Evolutionary conservation across 30 jellyfish, hydroid and myxozoan species (phyloP).

Genomic region (Phacellophora camtschatica): DNA sequence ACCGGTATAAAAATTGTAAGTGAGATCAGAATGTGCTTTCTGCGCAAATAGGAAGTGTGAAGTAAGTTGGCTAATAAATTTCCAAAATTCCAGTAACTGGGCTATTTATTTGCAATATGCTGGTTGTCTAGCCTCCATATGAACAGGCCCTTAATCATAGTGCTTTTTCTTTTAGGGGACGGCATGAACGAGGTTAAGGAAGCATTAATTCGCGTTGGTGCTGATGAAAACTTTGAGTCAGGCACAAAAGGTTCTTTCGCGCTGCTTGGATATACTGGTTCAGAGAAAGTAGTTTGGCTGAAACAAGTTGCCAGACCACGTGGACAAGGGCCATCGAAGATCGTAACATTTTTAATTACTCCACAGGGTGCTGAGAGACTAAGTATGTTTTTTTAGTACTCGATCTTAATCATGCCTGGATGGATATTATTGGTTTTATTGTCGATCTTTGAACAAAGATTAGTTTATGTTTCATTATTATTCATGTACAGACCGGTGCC

Average conservation of each 20-base stretch:
- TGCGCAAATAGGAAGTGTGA: too few relatives aligned
- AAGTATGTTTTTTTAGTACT: too few relatives aligned
- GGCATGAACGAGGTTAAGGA: constrained; percentile 75
- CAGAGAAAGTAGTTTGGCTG: constrained; percentile 80
- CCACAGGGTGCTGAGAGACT: constrained; percentile 91
- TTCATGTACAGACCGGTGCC: too few relatives aligned
- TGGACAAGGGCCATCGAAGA: constrained; percentile 90
- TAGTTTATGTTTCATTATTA: too few relatives aligned
- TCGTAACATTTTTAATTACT: constrained; percentile 72
- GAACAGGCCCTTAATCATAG: background rate
- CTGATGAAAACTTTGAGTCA: constrained; percentile 62
- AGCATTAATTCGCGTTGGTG: constrained; percentile 82
- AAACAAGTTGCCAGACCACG: constrained; percentile 77
- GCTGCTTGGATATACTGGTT: constrained; percentile 89
- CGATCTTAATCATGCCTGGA: too few relatives aligned
- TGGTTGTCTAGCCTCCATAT: background rate
- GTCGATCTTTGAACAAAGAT: too few relatives aligned
- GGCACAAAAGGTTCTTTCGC: constrained; percentile 86
- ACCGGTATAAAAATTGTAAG: too few relatives aligned
- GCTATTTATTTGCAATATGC: too few relatives aligned
- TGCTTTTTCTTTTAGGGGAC: constrained; percentile 60
- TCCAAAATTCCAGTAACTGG: too few relatives aligned
- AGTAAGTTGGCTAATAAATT: too few relatives aligned
- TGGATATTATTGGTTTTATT: too few relatives aligned
- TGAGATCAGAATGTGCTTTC: too few relatives aligned